Percentiles rank a stretch among this genome's conserved stretches.
Evolutionary conservation across 2,888 invertebrate species (phyloP).

Genomic region (Clitarchus hookeri): DNA sequence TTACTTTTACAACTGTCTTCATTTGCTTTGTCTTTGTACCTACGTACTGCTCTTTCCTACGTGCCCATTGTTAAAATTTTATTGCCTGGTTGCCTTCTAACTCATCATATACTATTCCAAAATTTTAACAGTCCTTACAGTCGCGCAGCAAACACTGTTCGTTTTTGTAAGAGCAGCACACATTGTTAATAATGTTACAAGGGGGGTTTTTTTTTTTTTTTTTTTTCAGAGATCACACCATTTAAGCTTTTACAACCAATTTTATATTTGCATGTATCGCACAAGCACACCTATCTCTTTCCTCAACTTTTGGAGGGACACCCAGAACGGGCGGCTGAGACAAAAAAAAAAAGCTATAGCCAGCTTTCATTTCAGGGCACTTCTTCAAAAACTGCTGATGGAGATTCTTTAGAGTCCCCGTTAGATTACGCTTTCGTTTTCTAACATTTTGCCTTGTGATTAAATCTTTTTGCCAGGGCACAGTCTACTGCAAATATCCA

Average conservation of each 20-base stretch:
- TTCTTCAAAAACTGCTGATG: slow-evolving; percentile 22
- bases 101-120: too few species aligned
- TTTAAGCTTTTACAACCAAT: neutral
- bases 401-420: slow-evolving; percentile 19
- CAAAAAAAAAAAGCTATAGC: slow-evolving; percentile 18
- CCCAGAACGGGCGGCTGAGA: slow-evolving; percentile 18
- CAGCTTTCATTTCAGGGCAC: neutral
- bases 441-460: slow-evolving; percentile 15
- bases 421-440: slow-evolving; percentile 10
- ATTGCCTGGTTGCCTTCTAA: too few species aligned
- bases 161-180: slow-evolving; percentile 5
- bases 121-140: too few species aligned
- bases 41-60: too few species aligned
- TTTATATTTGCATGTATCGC: neutral
- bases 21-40: too few species aligned
- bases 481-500: slow-evolving; percentile 10
- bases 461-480: slow-evolving; percentile 20
- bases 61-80: too few species aligned
- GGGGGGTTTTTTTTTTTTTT: neutral
- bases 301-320: slow-evolving; percentile 11
- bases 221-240: slow-evolving; percentile 20
- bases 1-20: too few species aligned
- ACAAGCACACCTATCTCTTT: slow-evolving; percentile 21
- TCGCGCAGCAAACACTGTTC: slow-evolving; percentile 8
- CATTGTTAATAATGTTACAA: neutral